phyloP scores from a whole-genome alignment of 2,113 vertebrate species.

The Lagenorhynchus albirostris region DNA sequence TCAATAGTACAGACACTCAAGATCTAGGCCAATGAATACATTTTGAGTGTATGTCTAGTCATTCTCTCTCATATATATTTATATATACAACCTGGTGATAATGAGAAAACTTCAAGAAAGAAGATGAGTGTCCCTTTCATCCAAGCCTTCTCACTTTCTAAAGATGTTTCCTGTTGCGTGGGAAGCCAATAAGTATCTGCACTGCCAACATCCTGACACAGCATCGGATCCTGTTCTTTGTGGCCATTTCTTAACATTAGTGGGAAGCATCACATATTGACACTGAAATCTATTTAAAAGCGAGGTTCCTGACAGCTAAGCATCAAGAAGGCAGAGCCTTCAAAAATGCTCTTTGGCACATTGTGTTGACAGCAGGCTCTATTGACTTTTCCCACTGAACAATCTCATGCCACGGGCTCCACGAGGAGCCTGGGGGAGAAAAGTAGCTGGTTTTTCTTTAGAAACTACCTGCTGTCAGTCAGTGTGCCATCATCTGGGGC shows the following conservation, averaged over 20 bases:
- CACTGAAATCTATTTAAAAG: conserved; percentile 56
- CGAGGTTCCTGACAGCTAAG: neutral
- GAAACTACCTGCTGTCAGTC: conserved; percentile 65
- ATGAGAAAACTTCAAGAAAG: conserved; percentile 32
- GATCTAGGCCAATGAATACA: neutral
- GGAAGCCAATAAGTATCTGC: conserved; percentile 17
- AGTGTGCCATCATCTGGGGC: conserved; percentile 57
- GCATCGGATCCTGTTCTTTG: neutral
- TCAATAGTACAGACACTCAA: neutral
- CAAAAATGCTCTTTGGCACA: conserved; percentile 6
- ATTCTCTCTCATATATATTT: neutral
- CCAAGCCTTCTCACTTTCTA: conserved; percentile 1
- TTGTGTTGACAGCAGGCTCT: conserved; percentile 32
- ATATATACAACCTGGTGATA: neutral
- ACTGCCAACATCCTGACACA: conserved; percentile 30
- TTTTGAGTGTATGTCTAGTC: neutral
- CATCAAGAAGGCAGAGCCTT: conserved; percentile 46
- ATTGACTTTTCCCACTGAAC: conserved; percentile 8
- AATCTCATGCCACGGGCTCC: neutral
- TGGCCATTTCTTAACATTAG: neutral
- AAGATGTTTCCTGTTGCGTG: conserved; percentile 44
- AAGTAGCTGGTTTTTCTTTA: conserved; percentile 51
- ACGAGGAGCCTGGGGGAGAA: neutral
- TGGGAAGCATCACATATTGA: neutral
- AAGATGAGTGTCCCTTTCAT: conserved; percentile 37